phyloP scores from a whole-genome alignment of 1,140 invertebrate species.

The Drosophila truncata region DNA sequence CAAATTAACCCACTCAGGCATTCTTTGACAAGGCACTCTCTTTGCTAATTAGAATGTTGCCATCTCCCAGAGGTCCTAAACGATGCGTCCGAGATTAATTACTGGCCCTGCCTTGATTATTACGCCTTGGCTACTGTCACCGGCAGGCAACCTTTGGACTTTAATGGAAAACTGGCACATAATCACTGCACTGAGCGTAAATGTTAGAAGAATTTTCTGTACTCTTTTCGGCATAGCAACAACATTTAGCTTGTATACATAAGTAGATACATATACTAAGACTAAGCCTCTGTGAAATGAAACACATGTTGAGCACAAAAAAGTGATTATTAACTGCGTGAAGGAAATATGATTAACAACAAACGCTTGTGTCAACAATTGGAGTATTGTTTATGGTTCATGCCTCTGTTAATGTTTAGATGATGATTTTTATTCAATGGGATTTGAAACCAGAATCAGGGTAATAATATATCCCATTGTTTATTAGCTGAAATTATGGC shows the following conservation, averaged over 20 bases:
- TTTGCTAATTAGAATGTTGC: constrained; percentile 33
- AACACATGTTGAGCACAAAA: constrained; percentile 1
- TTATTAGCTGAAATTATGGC: constrained; percentile 3
- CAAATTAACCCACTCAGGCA: constrained; percentile 2
- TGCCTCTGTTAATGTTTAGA: constrained; percentile 1
- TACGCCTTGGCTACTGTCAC: constrained; percentile 18
- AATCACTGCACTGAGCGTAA: constrained; percentile 21
- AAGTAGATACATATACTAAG: background rate
- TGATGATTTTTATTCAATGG: constrained; percentile 1
- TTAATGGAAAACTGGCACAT: constrained; percentile 20
- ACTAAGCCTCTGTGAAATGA: background rate
- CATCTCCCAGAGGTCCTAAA: constrained; percentile 3
- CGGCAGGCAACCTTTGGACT: constrained; percentile 39
- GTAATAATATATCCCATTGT: constrained; percentile 2
- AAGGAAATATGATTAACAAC: background rate
- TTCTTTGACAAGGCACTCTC: constrained; percentile 7
- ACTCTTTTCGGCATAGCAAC: constrained; percentile 8
- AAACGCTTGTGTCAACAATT: constrained; percentile 16
- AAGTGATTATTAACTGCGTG: constrained; percentile 11
- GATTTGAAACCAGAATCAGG: constrained; percentile 3
- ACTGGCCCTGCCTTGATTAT: constrained; percentile 24
- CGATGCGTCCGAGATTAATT: constrained; percentile 29
- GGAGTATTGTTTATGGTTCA: background rate
- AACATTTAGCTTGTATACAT: background rate
- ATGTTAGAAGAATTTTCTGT: background rate